phyloP scores from a whole-genome alignment of 2,797 vertebrate genomes.

The Danio tinwini region DNA sequence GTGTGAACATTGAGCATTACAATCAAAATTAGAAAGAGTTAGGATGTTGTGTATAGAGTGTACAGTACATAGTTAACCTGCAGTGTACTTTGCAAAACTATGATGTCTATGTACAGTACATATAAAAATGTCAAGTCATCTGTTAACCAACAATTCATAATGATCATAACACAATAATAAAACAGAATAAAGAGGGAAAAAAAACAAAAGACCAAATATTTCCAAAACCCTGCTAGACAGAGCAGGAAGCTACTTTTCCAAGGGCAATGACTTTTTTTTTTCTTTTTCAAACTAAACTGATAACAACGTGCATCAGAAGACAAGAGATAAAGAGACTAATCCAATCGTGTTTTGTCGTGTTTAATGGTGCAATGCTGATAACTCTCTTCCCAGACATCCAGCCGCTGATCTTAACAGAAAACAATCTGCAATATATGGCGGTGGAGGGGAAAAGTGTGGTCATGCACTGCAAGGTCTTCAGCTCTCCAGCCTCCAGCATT shows the following conservation, averaged over 20 bases:
- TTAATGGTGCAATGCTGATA: constrained; percentile 33
- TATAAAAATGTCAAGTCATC: too few relatives aligned
- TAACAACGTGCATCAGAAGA: constrained; percentile 33
- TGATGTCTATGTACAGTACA: too few relatives aligned
- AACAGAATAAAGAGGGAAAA: background rate
- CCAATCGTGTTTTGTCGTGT: constrained; percentile 12
- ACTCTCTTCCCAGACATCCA: constrained; percentile 80
- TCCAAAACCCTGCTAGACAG: constrained; percentile 4
- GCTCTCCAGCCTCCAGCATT: constrained; percentile 84
- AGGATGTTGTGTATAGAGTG: too few relatives aligned
- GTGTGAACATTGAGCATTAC: too few relatives aligned
- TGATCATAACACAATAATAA: background rate
- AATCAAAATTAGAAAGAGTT: too few relatives aligned
- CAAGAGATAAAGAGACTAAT: constrained; percentile 25
- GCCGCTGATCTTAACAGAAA: constrained; percentile 87
- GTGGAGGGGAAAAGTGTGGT: constrained; percentile 82
- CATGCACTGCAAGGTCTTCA: constrained; percentile 90
- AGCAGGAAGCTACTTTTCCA: constrained; percentile 9
- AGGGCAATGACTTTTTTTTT: constrained; percentile 30
- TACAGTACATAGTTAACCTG: too few relatives aligned
- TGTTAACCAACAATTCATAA: too few relatives aligned
- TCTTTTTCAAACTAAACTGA: constrained; percentile 3
- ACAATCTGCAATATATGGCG: constrained; percentile 82
- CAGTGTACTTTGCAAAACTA: too few relatives aligned
- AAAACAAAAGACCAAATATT: background rate